Percentiles rank a stretch among this genome's conserved stretches.
These are phyloP conservation scores for Chloromyia formosa DNA, from an alignment of 2,888 invertebrate genomes.

Conservation along the genomic window DNA sequence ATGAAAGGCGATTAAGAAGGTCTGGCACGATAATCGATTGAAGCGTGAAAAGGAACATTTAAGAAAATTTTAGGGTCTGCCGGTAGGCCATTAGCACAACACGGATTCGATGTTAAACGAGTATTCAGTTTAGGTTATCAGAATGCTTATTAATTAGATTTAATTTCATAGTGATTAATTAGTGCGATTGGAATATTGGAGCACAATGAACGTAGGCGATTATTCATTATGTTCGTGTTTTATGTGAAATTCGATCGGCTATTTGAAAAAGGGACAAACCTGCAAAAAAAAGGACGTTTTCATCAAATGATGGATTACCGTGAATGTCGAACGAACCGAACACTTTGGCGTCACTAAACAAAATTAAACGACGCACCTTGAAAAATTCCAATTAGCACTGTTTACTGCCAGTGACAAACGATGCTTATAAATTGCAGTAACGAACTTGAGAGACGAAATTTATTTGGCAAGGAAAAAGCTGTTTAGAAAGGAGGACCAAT, in stretches of 20 bases:
- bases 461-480: no score
- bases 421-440: not conserved
- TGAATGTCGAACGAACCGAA: not conserved
- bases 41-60: conserved; percentile 3
- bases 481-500: no score
- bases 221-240: not conserved
- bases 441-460: no score
- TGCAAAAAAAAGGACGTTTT: not conserved
- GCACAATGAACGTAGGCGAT: not conserved
- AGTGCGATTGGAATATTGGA: conserved; percentile 11
- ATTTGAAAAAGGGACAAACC: not conserved
- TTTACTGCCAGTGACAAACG: not conserved
- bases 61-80: not conserved
- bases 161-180: conserved; percentile 38
- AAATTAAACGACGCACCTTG: not conserved
- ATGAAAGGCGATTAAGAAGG: not conserved
- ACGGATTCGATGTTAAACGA: not conserved
- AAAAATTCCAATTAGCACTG: not conserved
- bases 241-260: conserved; percentile 21
- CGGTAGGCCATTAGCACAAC: not conserved
- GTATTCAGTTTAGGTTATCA: not conserved
- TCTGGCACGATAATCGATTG: conserved; percentile 22
- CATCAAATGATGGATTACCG: not conserved
- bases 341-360: not conserved
- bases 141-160: conserved; percentile 28